Evolutionary conservation across 2,113 vertebrate genomes (phyloP), one percentile per base, ranked within the genome.

Genomic region (Atrichornis clamosus): DNA sequence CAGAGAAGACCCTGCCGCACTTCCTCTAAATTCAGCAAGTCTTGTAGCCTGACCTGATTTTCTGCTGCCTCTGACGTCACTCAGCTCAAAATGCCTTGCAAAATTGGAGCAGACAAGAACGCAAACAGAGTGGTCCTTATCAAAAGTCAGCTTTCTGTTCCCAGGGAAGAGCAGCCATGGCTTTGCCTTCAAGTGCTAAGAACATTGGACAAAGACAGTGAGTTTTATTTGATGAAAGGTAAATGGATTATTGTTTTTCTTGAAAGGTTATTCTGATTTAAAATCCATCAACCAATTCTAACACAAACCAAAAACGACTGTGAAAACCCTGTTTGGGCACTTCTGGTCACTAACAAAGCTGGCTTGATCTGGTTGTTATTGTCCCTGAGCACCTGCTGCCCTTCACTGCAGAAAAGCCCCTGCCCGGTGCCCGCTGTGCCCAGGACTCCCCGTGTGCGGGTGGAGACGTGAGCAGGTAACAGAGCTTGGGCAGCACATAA

Each of bases 121-220:
- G 65, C 80, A 87, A 63, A 83, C 32, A 18, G 10, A 39, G 30
- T 2, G 10, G 21, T 79, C 41, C 58, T 68, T 50, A 33, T 6
- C 60, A 44, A 16, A 75, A 41, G 13, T 27, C 64, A 65, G n/a
- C 74, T 27, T 89, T 62, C 44, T 81, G 77, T 35, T 78, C 60
- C 41, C 22, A 0, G 20, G 8, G 9, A 28, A 78, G 26, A 35
- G 17, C 0, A 44, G 6, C 16, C 62, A 32, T 1, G 4, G 30
- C 50, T 87, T 58, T 64, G 69, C 52, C 73, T 59, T 60, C 41
- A 37, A 55, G 30, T 21, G 58, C 35, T 55, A 13, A 28, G 27
- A 23, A 52, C 7, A 50, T 58, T 7, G 20, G 27, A 80, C 15
- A 49, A 85, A 73, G 55, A 42, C 18, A 37, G 2, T 5, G 65